phyloP scores from a whole-genome alignment of 2,113 vertebrate genomes.

The Puffinus mauretanicus region DNA sequence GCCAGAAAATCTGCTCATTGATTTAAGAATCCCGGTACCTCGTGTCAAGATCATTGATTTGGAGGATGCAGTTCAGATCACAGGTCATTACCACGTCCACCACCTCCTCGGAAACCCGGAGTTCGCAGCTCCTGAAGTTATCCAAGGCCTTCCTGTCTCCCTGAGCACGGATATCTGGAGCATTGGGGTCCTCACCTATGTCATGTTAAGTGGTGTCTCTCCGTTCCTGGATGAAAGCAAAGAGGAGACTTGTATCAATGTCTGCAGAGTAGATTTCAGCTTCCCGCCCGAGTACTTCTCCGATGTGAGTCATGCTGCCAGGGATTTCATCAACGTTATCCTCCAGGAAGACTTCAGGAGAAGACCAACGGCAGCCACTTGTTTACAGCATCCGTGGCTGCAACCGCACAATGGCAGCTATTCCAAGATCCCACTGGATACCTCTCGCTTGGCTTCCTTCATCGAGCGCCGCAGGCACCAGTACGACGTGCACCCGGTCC shows the following conservation, averaged over 20 bases:
- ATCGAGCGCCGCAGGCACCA: constrained; percentile 92
- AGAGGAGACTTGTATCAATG: constrained; percentile 96
- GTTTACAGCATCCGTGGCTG: constrained; percentile 95
- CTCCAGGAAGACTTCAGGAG: constrained; percentile 91
- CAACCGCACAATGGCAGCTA: constrained; percentile 86
- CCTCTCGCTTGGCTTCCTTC: constrained; percentile 87
- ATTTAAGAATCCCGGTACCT: constrained; percentile 85
- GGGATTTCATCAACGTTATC: constrained; percentile 87
- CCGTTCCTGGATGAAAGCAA: constrained; percentile 96
- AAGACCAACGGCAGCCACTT: constrained; percentile 85
- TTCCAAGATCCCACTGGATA: constrained; percentile 91
- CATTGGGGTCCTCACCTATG: constrained; percentile 88
- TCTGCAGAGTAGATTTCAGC: constrained; percentile 95
- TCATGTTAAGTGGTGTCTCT: constrained; percentile 95
- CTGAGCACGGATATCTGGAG: constrained; percentile 94
- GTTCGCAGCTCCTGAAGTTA: constrained; percentile 94
- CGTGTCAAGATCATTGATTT: constrained; percentile 91
- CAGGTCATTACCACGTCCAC: constrained; percentile 89
- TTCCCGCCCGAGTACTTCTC: constrained; percentile 93
- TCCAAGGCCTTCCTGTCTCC: constrained; percentile 91
- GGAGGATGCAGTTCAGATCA: constrained; percentile 93
- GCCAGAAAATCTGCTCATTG: constrained; percentile 97
- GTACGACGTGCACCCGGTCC: constrained; percentile 86
- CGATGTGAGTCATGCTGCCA: constrained; percentile 86
- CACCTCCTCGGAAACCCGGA: constrained; percentile 93